phyloP scores from a whole-genome alignment of 2,888 invertebrate genomes.

The Macrophya annulata region DNA sequence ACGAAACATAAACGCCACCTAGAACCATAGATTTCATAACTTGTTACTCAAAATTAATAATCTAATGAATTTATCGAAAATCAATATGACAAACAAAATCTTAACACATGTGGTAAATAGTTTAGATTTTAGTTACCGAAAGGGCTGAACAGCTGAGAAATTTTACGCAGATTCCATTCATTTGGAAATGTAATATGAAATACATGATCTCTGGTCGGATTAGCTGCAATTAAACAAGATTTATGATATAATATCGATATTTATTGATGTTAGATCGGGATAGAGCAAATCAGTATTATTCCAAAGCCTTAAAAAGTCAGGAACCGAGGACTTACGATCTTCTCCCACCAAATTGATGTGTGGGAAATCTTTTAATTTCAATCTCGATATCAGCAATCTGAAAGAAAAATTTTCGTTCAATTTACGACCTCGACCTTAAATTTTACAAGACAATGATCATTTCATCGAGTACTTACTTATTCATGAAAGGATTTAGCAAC shows the following conservation, averaged over 20 bases:
- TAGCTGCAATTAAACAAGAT: conserved; percentile 81
- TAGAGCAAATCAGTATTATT: conserved; percentile 6
- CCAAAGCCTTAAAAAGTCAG: neutral
- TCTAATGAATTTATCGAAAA: neutral
- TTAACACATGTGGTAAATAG: neutral
- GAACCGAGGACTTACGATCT: conserved; percentile 85
- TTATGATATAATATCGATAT: neutral
- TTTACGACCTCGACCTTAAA: conserved; percentile 29
- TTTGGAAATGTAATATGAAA: conserved; percentile 90
- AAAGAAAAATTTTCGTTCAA: conserved; percentile 62
- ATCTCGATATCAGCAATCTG: conserved; percentile 83
- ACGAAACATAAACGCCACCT: conserved; percentile 82
- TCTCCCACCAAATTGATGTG: conserved; percentile 87
- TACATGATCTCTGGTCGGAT: conserved; percentile 88
- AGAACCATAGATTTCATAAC: conserved; percentile 47
- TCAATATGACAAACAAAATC: neutral
- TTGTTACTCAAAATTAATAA: neutral
- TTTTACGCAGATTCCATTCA: conserved; percentile 87
- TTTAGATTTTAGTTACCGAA: conserved; percentile 84
- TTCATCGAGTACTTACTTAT: conserved; percentile 82
- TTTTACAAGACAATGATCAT: conserved; percentile 31
- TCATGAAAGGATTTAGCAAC: conserved; percentile 85
- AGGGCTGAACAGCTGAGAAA: conserved; percentile 87
- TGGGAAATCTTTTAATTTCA: conserved; percentile 86
- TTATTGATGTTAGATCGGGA: neutral